A percentile compares a stretch with the other conserved stretches of the same genome.
Conservation (phyloP, 2,113 vertebrate genomes). For the Prionailurus bengalensis region DNA sequence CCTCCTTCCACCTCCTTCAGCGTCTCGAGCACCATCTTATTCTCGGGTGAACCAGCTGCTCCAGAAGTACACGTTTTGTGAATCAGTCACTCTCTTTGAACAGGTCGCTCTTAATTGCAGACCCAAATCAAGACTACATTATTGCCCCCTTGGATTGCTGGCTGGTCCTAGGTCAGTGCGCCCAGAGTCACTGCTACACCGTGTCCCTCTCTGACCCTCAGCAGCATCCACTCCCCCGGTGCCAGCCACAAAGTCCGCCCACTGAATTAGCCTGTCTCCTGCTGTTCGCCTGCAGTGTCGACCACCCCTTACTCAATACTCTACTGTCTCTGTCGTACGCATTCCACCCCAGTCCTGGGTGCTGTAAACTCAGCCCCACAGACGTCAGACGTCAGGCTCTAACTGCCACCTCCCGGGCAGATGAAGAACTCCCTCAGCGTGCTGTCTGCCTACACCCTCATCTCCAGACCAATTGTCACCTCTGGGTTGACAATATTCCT, state of each 20-base stretch:
- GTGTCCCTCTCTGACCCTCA: neutral
- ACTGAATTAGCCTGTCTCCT: neutral
- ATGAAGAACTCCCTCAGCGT: neutral
- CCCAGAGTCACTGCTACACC: neutral
- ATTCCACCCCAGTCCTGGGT: accelerated
- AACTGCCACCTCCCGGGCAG: neutral
- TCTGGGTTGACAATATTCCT: neutral
- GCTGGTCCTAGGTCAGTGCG: accelerated
- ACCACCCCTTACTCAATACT: accelerated
- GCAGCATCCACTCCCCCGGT: neutral
- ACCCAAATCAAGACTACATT: neutral
- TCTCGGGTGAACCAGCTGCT: neutral
- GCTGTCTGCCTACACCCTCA: neutral
- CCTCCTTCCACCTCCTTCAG: too few species aligned
- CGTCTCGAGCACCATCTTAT: neutral
- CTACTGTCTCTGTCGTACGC: neutral
- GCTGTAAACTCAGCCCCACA: neutral
- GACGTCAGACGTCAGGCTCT: neutral
- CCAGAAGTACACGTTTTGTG: neutral
- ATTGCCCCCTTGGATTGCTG: neutral
- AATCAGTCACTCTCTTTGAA: neutral
- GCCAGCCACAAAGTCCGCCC: neutral
- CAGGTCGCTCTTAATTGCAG: neutral
- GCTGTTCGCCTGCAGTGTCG: neutral
- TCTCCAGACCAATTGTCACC: neutral